These are phyloP conservation scores for Mythimna vitellina DNA, from an alignment of 2,888 invertebrate species.

Conservation along the genomic window DNA sequence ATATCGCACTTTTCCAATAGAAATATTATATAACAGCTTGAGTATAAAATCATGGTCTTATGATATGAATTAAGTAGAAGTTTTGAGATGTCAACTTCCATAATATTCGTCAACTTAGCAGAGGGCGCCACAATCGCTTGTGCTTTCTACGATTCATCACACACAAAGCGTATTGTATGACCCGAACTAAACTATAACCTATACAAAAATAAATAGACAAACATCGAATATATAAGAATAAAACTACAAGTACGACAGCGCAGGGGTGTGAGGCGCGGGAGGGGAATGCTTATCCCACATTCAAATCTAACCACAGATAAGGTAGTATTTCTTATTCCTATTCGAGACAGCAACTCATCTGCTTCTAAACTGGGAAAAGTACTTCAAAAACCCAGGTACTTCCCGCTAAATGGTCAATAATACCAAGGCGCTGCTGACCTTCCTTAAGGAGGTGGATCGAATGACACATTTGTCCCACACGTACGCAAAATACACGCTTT, in stretches of 20 bases:
- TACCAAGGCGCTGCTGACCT: too few relatives aligned
- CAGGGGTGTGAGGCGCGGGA: not conserved
- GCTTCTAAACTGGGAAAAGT: too few relatives aligned
- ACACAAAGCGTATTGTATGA: constrained; percentile 48
- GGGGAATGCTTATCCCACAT: not conserved
- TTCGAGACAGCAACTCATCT: too few relatives aligned
- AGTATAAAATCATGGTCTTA: constrained; percentile 23
- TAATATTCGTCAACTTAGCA: constrained; percentile 27
- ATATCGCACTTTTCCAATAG: constrained; percentile 18
- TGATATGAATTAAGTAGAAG: constrained; percentile 33
- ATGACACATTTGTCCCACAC: too few relatives aligned
- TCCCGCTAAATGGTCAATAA: too few relatives aligned
- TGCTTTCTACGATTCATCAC: constrained; percentile 49
- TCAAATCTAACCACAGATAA: not conserved
- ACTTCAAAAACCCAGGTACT: too few relatives aligned
- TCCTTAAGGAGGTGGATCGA: too few relatives aligned
- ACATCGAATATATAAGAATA: constrained; percentile 46
- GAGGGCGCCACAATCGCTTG: constrained; percentile 49
- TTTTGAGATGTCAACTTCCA: constrained; percentile 17
- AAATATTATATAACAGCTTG: constrained; percentile 24
- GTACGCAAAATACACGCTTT: too few relatives aligned
- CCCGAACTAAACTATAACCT: constrained; percentile 43
- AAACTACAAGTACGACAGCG: constrained; percentile 42
- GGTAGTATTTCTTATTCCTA: not conserved
- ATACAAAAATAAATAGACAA: constrained; percentile 52